These are phyloP conservation scores for Lamellibrachia satsuma DNA, from an alignment of 2,888 invertebrate genomes.

Conservation along the genomic window DNA sequence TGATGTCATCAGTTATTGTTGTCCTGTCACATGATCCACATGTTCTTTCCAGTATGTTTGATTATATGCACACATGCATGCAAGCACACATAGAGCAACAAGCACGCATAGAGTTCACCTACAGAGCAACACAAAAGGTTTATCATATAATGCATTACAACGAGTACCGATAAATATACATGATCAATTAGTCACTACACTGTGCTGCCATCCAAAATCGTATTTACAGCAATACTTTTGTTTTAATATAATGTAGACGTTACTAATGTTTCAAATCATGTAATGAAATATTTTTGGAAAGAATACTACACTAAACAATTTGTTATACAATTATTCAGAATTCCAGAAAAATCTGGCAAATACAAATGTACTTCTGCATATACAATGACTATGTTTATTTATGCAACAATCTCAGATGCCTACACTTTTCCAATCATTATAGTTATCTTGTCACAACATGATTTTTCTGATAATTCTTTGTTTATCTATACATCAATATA, in stretches of 20 bases:
- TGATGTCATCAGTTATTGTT: constrained; percentile 6
- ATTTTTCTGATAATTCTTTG: not conserved
- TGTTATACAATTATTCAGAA: too few species aligned
- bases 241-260: too few species aligned
- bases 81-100: too few species aligned
- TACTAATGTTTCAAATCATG: not conserved
- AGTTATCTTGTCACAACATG: not conserved
- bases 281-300: not conserved
- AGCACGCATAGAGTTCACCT: too few species aligned
- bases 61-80: not conserved
- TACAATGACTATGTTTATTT: not conserved
- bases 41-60: not conserved
- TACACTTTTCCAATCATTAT: not conserved
- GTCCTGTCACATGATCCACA: not conserved
- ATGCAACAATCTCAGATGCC: not conserved
- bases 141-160: too few species aligned
- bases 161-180: too few species aligned
- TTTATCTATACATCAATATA: not conserved
- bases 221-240: too few species aligned
- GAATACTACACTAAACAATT: not conserved
- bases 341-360: too few species aligned
- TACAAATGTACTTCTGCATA: not conserved
- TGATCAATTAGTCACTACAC: too few species aligned
- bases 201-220: too few species aligned
- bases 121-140: too few species aligned